Evolutionary conservation across 2,888 invertebrate species (phyloP).

Genomic region (Pammene fasciana): DNA sequence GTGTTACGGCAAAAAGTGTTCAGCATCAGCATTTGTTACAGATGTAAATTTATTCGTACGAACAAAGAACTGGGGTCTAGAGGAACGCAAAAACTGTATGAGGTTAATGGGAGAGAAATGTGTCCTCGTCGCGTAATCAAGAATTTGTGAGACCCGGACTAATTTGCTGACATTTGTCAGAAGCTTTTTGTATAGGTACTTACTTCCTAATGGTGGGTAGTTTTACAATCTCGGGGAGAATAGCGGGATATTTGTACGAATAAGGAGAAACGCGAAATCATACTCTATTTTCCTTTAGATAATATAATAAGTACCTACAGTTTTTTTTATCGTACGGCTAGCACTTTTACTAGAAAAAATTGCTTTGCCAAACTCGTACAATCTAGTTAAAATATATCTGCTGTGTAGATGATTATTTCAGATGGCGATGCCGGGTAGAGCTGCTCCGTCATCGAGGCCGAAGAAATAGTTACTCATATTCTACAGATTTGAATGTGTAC

Average conservation of each 20-base stretch:
- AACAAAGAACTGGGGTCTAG: conserved; percentile 64
- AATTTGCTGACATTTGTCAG: conserved; percentile 59
- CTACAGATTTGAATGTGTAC: too few relatives aligned
- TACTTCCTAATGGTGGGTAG: conserved; percentile 29
- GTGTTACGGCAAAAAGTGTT: conserved; percentile 64
- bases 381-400: too few relatives aligned
- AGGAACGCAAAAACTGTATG: conserved; percentile 67
- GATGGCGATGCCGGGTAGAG: too few relatives aligned
- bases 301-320: too few relatives aligned
- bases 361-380: too few relatives aligned
- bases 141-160: conserved; percentile 59
- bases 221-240: conserved; percentile 32
- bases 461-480: too few relatives aligned
- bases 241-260: conserved; percentile 17
- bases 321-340: too few relatives aligned
- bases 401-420: too few relatives aligned
- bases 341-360: too few relatives aligned
- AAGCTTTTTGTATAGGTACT: conserved; percentile 52
- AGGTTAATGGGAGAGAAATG: conserved; percentile 62
- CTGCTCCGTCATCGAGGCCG: too few relatives aligned
- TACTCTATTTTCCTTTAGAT: too few relatives aligned
- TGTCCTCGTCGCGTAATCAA: conserved; percentile 63
- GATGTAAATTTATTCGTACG: conserved; percentile 78
- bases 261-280: background rate
- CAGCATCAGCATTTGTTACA: conserved; percentile 67